A percentile compares a stretch with the other conserved stretches of the same genome.
Conservation (phyloP, 1,140 invertebrate genomes). For the Temnothorax curvispinosus region DNA sequence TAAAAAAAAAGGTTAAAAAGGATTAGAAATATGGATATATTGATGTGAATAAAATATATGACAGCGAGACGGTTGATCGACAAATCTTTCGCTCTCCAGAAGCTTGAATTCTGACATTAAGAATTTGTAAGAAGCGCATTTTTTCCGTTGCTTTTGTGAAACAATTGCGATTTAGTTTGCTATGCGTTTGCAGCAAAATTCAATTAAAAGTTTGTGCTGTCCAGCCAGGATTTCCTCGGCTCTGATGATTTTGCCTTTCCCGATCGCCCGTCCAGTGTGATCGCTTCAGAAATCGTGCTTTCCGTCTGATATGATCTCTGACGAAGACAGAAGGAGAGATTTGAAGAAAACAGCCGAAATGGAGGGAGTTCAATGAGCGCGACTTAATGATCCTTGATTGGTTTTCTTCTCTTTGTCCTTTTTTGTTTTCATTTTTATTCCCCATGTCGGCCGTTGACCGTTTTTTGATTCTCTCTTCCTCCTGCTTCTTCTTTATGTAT, state of each 20-base stretch:
- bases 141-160: background rate
- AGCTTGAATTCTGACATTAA: background rate
- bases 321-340: slow-evolving; percentile 51
- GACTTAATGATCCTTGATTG: background rate
- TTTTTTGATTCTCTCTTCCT: slow-evolving; percentile 56
- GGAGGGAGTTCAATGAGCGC: slow-evolving; percentile 30
- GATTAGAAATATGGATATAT: background rate
- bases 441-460: slow-evolving; percentile 45
- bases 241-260: slow-evolving; percentile 31
- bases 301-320: slow-evolving; percentile 64
- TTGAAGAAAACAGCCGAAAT: slow-evolving; percentile 58
- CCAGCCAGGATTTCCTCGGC: background rate
- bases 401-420: background rate
- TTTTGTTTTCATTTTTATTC: slow-evolving; percentile 16
- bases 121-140: background rate
- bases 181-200: background rate
- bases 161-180: background rate
- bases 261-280: slow-evolving; percentile 21
- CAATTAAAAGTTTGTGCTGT: background rate
- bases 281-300: slow-evolving; percentile 52
- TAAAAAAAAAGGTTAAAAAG: background rate
- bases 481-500: slow-evolving; percentile 49
- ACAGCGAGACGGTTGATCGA: background rate
- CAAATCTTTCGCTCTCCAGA: background rate
- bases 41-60: background rate